phyloP scores from a whole-genome alignment of 2,888 invertebrate species.

The Ditylenchus weischeri region DNA sequence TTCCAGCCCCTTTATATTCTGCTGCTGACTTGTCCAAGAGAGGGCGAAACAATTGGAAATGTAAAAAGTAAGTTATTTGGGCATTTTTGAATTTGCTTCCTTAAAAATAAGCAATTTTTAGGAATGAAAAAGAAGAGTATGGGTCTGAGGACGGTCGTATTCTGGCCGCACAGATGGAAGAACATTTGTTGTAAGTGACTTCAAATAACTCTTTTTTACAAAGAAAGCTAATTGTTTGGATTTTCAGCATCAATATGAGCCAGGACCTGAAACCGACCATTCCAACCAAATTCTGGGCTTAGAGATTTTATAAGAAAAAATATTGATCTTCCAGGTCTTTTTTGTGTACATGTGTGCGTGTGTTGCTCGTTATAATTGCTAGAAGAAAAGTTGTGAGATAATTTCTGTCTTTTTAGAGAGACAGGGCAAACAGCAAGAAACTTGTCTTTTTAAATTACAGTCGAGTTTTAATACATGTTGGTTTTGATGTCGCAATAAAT shows the following conservation, averaged over 20 bases:
- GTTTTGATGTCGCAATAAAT: too few relatives aligned
- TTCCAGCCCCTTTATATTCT: constrained; percentile 37
- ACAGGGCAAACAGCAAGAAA: too few relatives aligned
- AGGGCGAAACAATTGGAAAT: constrained; percentile 40
- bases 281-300: constrained; percentile 32
- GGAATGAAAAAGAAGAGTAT: too few relatives aligned
- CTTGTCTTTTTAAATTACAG: too few relatives aligned
- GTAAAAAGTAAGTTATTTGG: constrained; percentile 14
- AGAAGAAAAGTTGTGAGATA: too few relatives aligned
- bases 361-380: too few relatives aligned
- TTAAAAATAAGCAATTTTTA: not conserved
- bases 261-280: constrained; percentile 18
- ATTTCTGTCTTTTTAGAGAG: too few relatives aligned
- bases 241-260: constrained; percentile 16
- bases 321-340: too few relatives aligned
- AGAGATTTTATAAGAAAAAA: not conserved
- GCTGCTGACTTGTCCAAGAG: constrained; percentile 39
- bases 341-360: too few relatives aligned
- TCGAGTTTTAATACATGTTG: too few relatives aligned
- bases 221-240: not conserved
- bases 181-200: not conserved
- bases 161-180: not conserved
- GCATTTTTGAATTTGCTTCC: not conserved
- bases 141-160: not conserved
- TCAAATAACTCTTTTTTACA: not conserved